A percentile compares a stretch with the other conserved stretches of the same genome.
phyloP scores from a whole-genome alignment of 2,113 vertebrate species.

The Varanus komodoensis region DNA sequence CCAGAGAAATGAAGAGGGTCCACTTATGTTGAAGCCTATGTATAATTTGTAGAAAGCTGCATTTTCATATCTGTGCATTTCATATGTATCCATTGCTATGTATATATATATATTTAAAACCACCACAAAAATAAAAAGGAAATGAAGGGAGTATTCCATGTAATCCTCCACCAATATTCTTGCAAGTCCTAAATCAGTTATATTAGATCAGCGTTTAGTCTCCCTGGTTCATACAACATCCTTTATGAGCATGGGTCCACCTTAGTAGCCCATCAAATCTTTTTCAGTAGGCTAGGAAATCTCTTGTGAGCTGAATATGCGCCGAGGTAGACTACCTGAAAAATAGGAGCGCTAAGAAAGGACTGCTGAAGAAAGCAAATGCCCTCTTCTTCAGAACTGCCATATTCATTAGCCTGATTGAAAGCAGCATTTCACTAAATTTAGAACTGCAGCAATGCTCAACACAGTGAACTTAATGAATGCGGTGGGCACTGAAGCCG shows the following conservation, averaged over 20 bases:
- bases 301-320: conserved; percentile 36
- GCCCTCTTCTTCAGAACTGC: conserved; percentile 60
- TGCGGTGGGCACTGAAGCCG: conserved; percentile 69
- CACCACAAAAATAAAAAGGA: neutral
- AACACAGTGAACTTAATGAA: conserved; percentile 65
- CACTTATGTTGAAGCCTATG: no score
- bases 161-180: neutral
- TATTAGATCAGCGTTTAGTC: neutral
- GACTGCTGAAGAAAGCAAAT: conserved; percentile 59
- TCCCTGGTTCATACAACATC: neutral
- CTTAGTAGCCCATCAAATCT: conserved; percentile 23
- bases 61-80: no score
- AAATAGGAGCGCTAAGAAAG: conserved; percentile 45
- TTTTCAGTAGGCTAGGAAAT: conserved; percentile 30
- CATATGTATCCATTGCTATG: no score
- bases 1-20: no score
- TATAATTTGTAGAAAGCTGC: no score
- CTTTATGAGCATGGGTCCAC: neutral
- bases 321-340: conserved; percentile 50
- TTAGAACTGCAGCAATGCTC: conserved; percentile 65
- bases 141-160: neutral
- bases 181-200: neutral
- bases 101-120: no score
- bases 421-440: conserved; percentile 71
- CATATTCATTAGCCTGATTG: conserved; percentile 67